These are phyloP conservation scores for Resseliella maxima DNA, from an alignment of 2,888 invertebrate genomes.

Conservation along the genomic window DNA sequence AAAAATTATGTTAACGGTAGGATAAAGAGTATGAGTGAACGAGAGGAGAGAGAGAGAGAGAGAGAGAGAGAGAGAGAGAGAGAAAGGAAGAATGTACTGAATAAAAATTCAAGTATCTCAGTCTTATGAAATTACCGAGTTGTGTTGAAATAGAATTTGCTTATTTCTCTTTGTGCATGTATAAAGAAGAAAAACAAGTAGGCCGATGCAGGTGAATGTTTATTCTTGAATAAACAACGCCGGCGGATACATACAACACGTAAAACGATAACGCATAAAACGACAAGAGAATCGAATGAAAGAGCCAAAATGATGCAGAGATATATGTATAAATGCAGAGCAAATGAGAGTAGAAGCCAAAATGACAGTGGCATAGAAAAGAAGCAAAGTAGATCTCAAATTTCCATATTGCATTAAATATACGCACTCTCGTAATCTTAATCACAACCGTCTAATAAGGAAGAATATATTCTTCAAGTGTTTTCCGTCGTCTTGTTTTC, in stretches of 20 bases:
- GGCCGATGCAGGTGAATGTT: not conserved
- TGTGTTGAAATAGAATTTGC: not conserved
- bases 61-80: too few relatives aligned
- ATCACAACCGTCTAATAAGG: not conserved
- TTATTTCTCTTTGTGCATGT: not conserved
- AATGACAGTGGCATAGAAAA: not conserved
- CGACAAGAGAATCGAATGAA: too few relatives aligned
- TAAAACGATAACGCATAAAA: too few relatives aligned
- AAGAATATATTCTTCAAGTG: not conserved
- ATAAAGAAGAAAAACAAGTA: not conserved
- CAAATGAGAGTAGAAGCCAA: not conserved
- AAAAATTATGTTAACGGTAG: too few relatives aligned
- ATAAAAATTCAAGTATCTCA: too few relatives aligned
- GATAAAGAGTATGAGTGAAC: too few relatives aligned
- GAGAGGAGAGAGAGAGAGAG: too few relatives aligned
- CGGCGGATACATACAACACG: too few relatives aligned
- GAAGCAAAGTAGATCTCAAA: not conserved
- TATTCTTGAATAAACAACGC: not conserved
- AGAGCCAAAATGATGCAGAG: too few relatives aligned
- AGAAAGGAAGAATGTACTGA: too few relatives aligned
- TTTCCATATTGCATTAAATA: not conserved
- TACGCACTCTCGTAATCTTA: not conserved
- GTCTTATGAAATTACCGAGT: not conserved
- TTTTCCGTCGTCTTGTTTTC: not conserved
- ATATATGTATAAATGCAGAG: not conserved